Conservation (phyloP, 2,888 invertebrate species). For the Dasypogon diadema region DNA sequence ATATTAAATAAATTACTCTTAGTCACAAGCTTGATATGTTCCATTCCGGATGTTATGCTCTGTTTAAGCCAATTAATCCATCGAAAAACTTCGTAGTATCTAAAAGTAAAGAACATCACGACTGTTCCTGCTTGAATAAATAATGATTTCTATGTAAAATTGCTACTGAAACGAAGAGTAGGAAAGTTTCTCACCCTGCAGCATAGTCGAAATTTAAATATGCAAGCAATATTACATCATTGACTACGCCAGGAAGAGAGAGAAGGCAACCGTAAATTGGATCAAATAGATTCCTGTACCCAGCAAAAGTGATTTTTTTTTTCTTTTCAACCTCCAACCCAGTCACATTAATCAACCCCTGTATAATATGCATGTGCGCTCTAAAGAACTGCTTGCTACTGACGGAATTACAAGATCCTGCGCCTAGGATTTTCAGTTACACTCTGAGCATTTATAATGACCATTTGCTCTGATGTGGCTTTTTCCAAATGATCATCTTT, state of each 20-base stretch:
- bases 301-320: neutral
- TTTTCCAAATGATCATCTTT: conserved; percentile 36
- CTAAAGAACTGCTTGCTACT: neutral
- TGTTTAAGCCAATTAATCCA: too few relatives aligned
- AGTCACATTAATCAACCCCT: neutral
- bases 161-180: neutral
- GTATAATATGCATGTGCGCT: conserved; percentile 20
- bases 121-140: conserved; percentile 2
- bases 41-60: too few relatives aligned
- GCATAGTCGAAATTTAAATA: conserved; percentile 20
- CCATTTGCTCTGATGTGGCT: conserved; percentile 40
- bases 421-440: neutral
- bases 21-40: too few relatives aligned
- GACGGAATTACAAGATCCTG: neutral
- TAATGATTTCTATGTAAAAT: neutral
- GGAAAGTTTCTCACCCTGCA: neutral
- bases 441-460: conserved; percentile 34
- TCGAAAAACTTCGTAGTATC: too few relatives aligned
- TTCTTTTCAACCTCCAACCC: neutral
- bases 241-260: neutral
- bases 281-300: neutral
- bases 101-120: too few relatives aligned
- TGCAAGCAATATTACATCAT: conserved; percentile 18
- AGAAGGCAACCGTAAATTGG: neutral
- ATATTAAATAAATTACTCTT: too few relatives aligned